Percentiles rank a stretch among this genome's conserved stretches.
These are phyloP conservation scores for Mesoligia furuncula DNA, from an alignment of 2,888 invertebrate genomes.

Conservation along the genomic window DNA sequence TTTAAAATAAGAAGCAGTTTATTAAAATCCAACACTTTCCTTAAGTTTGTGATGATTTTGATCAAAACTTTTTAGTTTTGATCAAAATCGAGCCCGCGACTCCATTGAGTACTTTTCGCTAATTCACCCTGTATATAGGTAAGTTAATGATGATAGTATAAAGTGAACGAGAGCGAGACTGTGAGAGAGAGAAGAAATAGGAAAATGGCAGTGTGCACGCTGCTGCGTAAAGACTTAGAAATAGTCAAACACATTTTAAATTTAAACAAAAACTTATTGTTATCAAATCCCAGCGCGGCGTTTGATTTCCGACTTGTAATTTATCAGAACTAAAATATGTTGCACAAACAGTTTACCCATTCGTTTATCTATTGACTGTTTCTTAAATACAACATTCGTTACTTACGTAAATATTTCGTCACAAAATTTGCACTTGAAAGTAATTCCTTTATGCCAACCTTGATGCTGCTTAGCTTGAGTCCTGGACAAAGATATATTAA, in stretches of 20 bases:
- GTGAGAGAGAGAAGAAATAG: not conserved
- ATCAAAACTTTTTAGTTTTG: no score
- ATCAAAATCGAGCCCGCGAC: no score
- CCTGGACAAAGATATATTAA: constrained; percentile 66
- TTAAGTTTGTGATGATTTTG: no score
- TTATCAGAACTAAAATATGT: not conserved
- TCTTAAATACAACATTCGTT: not conserved
- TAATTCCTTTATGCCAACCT: constrained; percentile 86
- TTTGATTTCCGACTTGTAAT: not conserved
- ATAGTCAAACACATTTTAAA: not conserved
- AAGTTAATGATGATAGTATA: not conserved
- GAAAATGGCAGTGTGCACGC: not conserved
- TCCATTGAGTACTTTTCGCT: no score
- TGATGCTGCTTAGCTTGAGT: constrained; percentile 88
- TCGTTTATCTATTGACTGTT: not conserved
- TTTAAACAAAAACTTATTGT: not conserved
- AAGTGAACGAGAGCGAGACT: not conserved
- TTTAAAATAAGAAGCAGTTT: no score
- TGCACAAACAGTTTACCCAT: not conserved
- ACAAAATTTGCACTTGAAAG: constrained; percentile 86
- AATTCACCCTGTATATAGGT: no score
- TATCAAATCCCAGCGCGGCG: not conserved
- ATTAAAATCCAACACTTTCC: no score
- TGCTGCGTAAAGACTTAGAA: not conserved
- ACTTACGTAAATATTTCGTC: constrained; percentile 86